A percentile compares a stretch with the other conserved stretches of the same genome.
Conservation (phyloP, 2,797 vertebrate genomes). For the Chaunax sp. region DNA sequence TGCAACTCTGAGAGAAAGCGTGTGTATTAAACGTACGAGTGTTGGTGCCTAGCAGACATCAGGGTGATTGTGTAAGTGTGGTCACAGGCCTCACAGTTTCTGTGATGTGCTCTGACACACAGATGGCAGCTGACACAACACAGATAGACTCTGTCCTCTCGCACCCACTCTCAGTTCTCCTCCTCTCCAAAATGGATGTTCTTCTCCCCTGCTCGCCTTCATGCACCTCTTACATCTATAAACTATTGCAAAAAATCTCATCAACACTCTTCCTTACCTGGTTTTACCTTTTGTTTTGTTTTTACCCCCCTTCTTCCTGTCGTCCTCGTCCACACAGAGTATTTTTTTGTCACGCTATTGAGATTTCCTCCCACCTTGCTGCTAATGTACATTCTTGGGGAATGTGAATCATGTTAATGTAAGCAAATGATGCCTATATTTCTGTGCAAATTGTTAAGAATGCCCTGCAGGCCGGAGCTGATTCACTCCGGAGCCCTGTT, state of each 20-base stretch:
- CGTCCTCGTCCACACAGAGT: neutral
- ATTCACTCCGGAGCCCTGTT: conserved; percentile 57
- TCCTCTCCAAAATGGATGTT: conserved; percentile 44
- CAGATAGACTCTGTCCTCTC: conserved; percentile 48
- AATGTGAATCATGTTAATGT: conserved; percentile 59
- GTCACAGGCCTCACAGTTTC: conserved; percentile 63
- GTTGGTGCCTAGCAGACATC: conserved; percentile 50
- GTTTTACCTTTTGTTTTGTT: conserved; percentile 7
- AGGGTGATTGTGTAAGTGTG: conserved; percentile 65
- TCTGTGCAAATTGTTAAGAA: conserved; percentile 68
- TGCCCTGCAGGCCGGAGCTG: conserved; percentile 59
- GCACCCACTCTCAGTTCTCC: conserved; percentile 42
- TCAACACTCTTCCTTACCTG: neutral
- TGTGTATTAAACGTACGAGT: neutral
- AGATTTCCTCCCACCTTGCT: conserved; percentile 25
- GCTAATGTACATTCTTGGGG: conserved; percentile 57
- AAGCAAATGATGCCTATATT: conserved; percentile 65
- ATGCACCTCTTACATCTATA: neutral
- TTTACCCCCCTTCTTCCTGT: neutral
- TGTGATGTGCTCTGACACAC: conserved; percentile 72
- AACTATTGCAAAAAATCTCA: conserved; percentile 23
- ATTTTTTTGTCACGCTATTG: neutral
- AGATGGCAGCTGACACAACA: conserved; percentile 80
- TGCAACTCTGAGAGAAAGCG: neutral
- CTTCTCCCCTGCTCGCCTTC: conserved; percentile 14